Base-by-base conservation (phyloP, 2,797 vertebrate genomes). In the Spea hammondii region DNA sequence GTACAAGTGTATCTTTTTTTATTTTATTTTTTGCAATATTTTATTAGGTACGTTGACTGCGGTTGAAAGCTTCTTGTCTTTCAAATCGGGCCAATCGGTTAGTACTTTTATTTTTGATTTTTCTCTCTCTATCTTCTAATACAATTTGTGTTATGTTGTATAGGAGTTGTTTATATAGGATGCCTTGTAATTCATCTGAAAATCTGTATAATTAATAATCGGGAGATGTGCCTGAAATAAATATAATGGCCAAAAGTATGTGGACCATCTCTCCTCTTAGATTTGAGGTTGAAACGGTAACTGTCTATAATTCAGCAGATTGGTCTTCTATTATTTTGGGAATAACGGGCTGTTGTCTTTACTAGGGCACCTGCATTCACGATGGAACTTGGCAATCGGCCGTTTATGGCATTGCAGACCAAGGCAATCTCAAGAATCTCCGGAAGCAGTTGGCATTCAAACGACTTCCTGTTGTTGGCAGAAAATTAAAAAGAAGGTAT, bases 301-400 rank as follows among this genome's bases (percentile, higher is more conserved):
- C 32, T 32, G 32, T 32, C 32, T 32, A 32, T 32, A 32, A 32
- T 32, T 32, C 32, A 32, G 32, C 32, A 32, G 32, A 32, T 32
- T 32, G 32, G 32, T 32, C 32, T 32, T 32, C 32, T 32, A 32
- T 32, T 32, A 32, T 32, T 32, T 32, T 32, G 32, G 32, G 32
- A 32, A 32, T 32, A 32, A 32, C 32, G 32, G 46, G 1, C 53
- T 7, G 76, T n/a, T 80, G 3, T 86, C n/a, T 81, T 87, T 62
- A 50, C 74, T 76, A 99, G 98, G 96, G 97, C 0, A 54, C 81
- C 14, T 91, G 87, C 79, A 70, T 95, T 87, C 95, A 99, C 0
- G 96, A 97, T 54, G 95, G 95, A 62, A 99, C 98, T 1, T 99
- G 98, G 97, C 95, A 97, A 84, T 99, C 97, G 1, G 96, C 94